Evolutionary conservation across 64 coral and sea anemone genomes (phyloP), one percentile per base, ranked within the genome.

Genomic region (Pocillopora damicornis): DNA sequence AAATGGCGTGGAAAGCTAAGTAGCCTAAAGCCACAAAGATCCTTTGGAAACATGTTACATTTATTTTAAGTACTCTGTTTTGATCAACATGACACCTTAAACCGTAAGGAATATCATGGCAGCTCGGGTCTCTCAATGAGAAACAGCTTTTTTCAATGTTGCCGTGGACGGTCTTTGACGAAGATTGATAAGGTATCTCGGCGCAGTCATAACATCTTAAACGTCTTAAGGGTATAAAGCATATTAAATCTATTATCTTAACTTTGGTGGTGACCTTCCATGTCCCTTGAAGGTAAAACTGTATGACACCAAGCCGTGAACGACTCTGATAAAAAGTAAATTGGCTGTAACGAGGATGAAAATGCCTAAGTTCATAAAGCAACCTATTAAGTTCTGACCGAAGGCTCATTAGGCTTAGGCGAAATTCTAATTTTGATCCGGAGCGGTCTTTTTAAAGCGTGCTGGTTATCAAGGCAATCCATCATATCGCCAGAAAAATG

Each of bases 401-500:
- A n/a, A 71, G 67, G 67, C 67, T 71, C n/a, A 17, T 67, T 4
- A 51, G 7, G 42, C 42, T 51, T 51, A 51, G 7, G 42, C 7
- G 64, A 20, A 71, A 22, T 20, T 23, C 18, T 71, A 23, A 20
- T 7, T 71, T 23, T 71, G 20, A 71, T 30, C 20, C 5, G 5
- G 22, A 71, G 67, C 67, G 67, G 67, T 71, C 20, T 23, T 23
- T 71, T 71, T 71, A 20, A 81, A 37, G 23, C 25, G 60, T 59
- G 77, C 51, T 62, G 37, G 42, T 77, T 45, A 30, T 64, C n/a
- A 81, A 60, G 62, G 77, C 58, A 60, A 11, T 79, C 58, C 77
- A 61, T 79, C 17, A 79, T 60, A 23, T 13, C 51, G 26, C 10
- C 51, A 60, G 0, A 11, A 79, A 60, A 79, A n/a, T 11, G 77